phyloP scores from a whole-genome alignment of 2,888 invertebrate genomes.

The Drosophila silvestris region DNA sequence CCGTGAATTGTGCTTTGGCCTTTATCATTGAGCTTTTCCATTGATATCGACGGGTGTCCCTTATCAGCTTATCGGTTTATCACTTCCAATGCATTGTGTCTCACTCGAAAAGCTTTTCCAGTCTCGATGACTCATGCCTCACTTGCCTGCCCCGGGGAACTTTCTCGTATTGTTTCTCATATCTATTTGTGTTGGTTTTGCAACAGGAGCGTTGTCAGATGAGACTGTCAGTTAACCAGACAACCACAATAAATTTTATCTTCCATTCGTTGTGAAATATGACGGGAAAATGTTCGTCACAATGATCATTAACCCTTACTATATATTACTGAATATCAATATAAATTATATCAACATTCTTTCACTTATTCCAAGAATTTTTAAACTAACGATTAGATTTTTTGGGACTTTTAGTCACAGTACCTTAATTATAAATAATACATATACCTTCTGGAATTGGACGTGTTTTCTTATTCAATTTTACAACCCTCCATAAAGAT shows the following conservation, averaged over 20 bases:
- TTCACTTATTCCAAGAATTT: background rate
- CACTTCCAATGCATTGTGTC: constrained; percentile 3
- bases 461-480: background rate
- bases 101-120: constrained; percentile 30
- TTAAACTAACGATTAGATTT: background rate
- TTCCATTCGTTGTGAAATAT: constrained; percentile 3
- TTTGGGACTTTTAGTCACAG: no score
- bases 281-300: background rate
- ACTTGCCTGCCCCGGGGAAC: background rate
- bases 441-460: background rate
- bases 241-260: background rate
- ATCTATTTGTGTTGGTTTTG: background rate
- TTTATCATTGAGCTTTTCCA: constrained; percentile 21
- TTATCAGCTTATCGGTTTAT: constrained; percentile 15
- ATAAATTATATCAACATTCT: background rate
- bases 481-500: background rate
- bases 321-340: background rate
- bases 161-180: constrained; percentile 8
- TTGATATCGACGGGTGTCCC: background rate
- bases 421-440: no score
- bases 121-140: constrained; percentile 15
- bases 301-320: background rate
- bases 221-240: background rate
- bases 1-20: background rate
- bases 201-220: background rate